These are phyloP conservation scores for Labrus mixtus DNA, from an alignment of 2,113 vertebrate species.

Conservation along the genomic window DNA sequence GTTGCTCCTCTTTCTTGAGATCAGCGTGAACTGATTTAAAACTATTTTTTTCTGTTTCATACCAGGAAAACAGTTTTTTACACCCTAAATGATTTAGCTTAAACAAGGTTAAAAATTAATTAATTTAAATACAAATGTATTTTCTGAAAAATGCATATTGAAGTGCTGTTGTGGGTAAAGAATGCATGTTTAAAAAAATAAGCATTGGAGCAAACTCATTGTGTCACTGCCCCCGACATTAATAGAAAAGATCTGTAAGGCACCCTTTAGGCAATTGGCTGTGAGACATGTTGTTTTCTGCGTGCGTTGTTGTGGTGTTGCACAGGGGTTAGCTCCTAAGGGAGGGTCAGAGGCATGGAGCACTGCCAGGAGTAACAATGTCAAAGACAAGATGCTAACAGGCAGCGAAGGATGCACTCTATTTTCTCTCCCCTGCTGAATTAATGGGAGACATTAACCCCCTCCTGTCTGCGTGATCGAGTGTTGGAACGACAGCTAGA, in stretches of 20 bases:
- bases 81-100: too few species aligned
- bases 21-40: slow-evolving; percentile 1
- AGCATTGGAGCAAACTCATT: slow-evolving; percentile 39
- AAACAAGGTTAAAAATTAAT: too few species aligned
- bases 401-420: slow-evolving; percentile 49
- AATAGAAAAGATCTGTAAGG: slow-evolving; percentile 47
- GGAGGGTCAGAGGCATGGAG: slow-evolving; percentile 51
- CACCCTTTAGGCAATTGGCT: slow-evolving; percentile 52
- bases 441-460: slow-evolving; percentile 58
- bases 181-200: slow-evolving; percentile 25
- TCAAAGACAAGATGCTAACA: slow-evolving; percentile 66
- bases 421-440: slow-evolving; percentile 46
- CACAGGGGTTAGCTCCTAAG: slow-evolving; percentile 37
- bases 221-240: slow-evolving; percentile 51
- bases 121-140: slow-evolving; percentile 16
- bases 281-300: slow-evolving; percentile 57
- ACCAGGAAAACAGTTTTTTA: not conserved
- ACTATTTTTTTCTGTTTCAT: not conserved
- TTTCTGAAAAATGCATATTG: slow-evolving; percentile 34
- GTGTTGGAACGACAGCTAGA: slow-evolving; percentile 12
- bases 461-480: slow-evolving; percentile 38
- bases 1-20: slow-evolving; percentile 27
- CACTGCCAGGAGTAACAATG: slow-evolving; percentile 60
- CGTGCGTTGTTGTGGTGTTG: slow-evolving; percentile 26
- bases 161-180: not conserved